Conservation (phyloP, 2,113 vertebrate species). For the Sebastes fasciatus region DNA sequence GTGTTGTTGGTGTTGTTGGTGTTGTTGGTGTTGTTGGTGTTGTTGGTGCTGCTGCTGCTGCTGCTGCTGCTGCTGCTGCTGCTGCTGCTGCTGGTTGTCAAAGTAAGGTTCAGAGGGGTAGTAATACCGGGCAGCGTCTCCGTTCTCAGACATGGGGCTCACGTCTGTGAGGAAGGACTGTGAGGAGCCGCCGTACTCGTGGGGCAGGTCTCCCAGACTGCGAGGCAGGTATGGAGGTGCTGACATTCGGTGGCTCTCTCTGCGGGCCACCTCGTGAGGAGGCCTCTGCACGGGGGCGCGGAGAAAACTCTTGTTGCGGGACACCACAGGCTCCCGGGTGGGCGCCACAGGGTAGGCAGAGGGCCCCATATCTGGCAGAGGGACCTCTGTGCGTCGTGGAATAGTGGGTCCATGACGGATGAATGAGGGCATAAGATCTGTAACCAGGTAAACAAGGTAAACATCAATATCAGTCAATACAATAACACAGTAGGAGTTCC, state of each 20-base stretch:
- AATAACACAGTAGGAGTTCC: not conserved
- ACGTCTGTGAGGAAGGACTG: conserved; percentile 91
- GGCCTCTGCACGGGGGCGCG: conserved; percentile 88
- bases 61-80: conserved; percentile 72
- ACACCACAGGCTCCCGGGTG: conserved; percentile 84
- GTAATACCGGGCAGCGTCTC: conserved; percentile 89
- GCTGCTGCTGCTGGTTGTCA: conserved; percentile 82
- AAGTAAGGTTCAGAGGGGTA: conserved; percentile 90
- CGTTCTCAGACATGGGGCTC: conserved; percentile 89
- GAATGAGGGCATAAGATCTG: conserved; percentile 98
- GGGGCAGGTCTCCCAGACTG: conserved; percentile 89
- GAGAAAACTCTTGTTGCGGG: conserved; percentile 92
- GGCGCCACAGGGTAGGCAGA: conserved; percentile 81
- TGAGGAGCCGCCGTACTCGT: conserved; percentile 91
- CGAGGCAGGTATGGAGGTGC: conserved; percentile 92
- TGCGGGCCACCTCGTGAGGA: conserved; percentile 89
- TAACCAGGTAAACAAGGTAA: conserved; percentile 23
- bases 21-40: conserved; percentile 65
- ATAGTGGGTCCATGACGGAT: conserved; percentile 99
- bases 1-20: conserved; percentile 61
- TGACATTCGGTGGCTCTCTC: conserved; percentile 94
- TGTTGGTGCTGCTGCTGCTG: conserved; percentile 68
- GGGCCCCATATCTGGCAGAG: conserved; percentile 86
- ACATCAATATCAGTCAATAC: conserved; percentile 10
- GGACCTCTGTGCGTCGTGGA: conserved; percentile 92